Conservation (phyloP, 2,888 invertebrate species). For the Anticlea derivata region DNA sequence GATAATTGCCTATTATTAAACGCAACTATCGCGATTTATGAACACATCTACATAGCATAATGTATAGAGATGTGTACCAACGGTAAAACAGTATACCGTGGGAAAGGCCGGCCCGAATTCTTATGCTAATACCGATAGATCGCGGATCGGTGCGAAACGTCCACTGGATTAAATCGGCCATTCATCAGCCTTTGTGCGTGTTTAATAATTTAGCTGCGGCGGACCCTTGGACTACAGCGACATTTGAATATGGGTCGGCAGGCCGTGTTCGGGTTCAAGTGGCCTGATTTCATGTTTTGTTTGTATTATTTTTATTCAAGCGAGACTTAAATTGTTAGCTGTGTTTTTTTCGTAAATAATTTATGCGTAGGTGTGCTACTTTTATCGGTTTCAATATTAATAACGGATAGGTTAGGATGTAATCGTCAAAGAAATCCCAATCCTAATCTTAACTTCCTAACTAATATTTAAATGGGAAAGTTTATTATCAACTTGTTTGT, state of each 20-base stretch:
- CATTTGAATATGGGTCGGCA: slow-evolving; percentile 37
- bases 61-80: slow-evolving; percentile 43
- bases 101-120: slow-evolving; percentile 63
- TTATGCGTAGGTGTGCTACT: not conserved
- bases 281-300: slow-evolving; percentile 16
- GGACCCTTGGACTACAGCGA: slow-evolving; percentile 32
- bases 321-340: not conserved
- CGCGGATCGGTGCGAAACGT: slow-evolving; percentile 67
- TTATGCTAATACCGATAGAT: slow-evolving; percentile 73
- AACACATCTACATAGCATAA: slow-evolving; percentile 34
- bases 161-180: slow-evolving; percentile 37
- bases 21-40: slow-evolving; percentile 33
- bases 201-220: slow-evolving; percentile 68
- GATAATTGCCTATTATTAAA: slow-evolving; percentile 48
- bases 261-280: slow-evolving; percentile 19
- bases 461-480: too few relatives aligned
- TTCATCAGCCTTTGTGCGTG: slow-evolving; percentile 62
- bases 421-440: too few relatives aligned
- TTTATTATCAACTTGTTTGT: too few relatives aligned
- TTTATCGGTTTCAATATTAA: not conserved
- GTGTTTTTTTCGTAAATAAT: not conserved
- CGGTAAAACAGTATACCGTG: slow-evolving; percentile 57
- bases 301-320: slow-evolving; percentile 14
- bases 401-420: too few relatives aligned
- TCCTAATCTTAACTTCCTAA: too few relatives aligned